These are phyloP conservation scores for Cyclina sinensis DNA, from an alignment of 1,140 invertebrate genomes.

Conservation along the genomic window DNA sequence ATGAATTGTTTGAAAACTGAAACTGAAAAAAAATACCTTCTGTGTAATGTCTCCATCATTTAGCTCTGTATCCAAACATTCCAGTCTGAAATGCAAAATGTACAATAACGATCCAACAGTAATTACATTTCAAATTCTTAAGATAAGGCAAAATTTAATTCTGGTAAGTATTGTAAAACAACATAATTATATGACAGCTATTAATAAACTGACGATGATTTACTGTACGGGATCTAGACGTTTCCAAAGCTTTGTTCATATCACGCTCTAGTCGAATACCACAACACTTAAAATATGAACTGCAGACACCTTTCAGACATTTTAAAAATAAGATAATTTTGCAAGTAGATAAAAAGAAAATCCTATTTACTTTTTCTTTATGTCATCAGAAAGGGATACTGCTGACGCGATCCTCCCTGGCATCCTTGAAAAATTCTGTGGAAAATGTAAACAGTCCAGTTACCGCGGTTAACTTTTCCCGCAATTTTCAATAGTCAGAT, in stretches of 20 bases:
- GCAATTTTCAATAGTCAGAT: conserved; percentile 23
- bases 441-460: neutral
- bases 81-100: conserved; percentile 74
- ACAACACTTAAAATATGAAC: neutral
- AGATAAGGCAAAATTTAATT: too few relatives aligned
- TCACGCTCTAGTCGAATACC: neutral
- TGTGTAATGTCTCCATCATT: conserved; percentile 81
- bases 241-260: neutral
- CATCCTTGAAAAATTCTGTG: neutral
- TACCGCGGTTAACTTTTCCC: conserved; percentile 41
- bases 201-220: too few relatives aligned
- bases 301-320: too few relatives aligned
- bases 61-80: conserved; percentile 76
- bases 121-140: too few relatives aligned
- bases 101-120: too few relatives aligned
- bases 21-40: conserved; percentile 79
- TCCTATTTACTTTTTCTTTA: conserved; percentile 36
- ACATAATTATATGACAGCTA: too few relatives aligned
- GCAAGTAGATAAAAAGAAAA: too few relatives aligned
- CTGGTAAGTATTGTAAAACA: too few relatives aligned
- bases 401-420: conserved; percentile 7
- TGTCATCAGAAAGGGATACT: neutral
- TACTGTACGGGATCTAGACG: neutral
- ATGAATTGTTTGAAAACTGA: too few relatives aligned
- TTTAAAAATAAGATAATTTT: too few relatives aligned